Conservation (phyloP, 2,797 vertebrate genomes). For the Rhyacichthys aspro region DNA sequence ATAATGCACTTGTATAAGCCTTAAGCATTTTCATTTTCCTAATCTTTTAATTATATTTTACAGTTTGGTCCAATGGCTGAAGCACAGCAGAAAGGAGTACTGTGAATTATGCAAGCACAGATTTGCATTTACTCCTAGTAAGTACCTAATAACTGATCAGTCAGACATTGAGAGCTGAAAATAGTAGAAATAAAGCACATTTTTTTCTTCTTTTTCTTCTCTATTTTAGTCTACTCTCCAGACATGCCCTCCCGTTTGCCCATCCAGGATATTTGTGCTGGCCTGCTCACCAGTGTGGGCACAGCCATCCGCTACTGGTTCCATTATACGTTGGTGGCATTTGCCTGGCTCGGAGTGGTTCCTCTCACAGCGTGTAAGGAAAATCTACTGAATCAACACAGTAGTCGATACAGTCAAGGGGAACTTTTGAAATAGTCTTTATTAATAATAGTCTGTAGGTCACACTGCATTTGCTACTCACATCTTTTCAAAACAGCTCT, state of each 20-base stretch:
- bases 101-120: slow-evolving; percentile 99
- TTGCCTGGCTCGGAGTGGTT: slow-evolving; percentile 98
- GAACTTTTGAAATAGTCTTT: background rate
- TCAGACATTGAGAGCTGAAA: background rate
- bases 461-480: too few species aligned
- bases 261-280: slow-evolving; percentile 98
- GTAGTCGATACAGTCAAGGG: background rate
- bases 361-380: slow-evolving; percentile 99
- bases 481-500: too few species aligned
- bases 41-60: slow-evolving; percentile 62
- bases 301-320: slow-evolving; percentile 99
- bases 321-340: slow-evolving; percentile 99
- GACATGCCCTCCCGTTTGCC: slow-evolving; percentile 99
- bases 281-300: slow-evolving; percentile 97
- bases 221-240: slow-evolving; percentile 92
- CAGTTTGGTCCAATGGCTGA: slow-evolving; percentile 99
- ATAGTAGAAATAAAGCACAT: background rate
- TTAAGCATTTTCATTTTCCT: background rate
- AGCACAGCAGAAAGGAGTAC: slow-evolving; percentile 99
- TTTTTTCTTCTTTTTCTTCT: background rate
- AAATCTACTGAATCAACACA: background rate
- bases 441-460: too few species aligned
- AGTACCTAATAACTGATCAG: slow-evolving; percentile 72
- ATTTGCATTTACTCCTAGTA: slow-evolving; percentile 99
- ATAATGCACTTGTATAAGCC: background rate